Conservation (phyloP, 2,888 invertebrate species). For the Ochlodes sylvanus region DNA sequence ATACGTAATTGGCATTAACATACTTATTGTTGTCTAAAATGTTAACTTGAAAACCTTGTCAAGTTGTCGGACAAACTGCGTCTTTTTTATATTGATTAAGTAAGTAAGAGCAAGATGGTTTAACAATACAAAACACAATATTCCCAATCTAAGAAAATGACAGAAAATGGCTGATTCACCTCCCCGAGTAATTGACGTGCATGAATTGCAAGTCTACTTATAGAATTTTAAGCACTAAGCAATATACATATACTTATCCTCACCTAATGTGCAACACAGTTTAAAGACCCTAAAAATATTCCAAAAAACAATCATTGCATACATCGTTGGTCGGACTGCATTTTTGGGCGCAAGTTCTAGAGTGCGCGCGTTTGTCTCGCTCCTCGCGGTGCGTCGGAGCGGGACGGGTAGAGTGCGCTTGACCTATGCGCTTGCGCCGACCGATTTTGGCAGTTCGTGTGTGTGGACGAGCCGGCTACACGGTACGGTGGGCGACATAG, state of each 20-base stretch:
- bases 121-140: too few species aligned
- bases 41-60: too few species aligned
- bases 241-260: slow-evolving; percentile 2
- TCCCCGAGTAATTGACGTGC: neutral
- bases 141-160: too few species aligned
- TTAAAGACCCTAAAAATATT: slow-evolving; percentile 36
- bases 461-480: slow-evolving; percentile 49
- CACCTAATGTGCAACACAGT: slow-evolving; percentile 33
- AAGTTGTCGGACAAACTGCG: too few species aligned
- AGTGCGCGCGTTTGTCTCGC: slow-evolving; percentile 50
- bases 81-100: too few species aligned
- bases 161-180: too few species aligned
- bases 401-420: slow-evolving; percentile 61
- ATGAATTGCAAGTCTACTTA: slow-evolving; percentile 4
- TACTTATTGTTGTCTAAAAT: too few species aligned
- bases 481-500: slow-evolving; percentile 41
- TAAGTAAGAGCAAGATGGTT: too few species aligned
- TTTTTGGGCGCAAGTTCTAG: slow-evolving; percentile 63
- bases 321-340: slow-evolving; percentile 61
- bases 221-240: neutral
- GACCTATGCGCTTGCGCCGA: slow-evolving; percentile 68
- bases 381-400: slow-evolving; percentile 48
- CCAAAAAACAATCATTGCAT: slow-evolving; percentile 57
- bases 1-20: too few species aligned
- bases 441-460: slow-evolving; percentile 66